phyloP scores from a whole-genome alignment of 2,888 invertebrate genomes.

The Drosophila maculinotata region DNA sequence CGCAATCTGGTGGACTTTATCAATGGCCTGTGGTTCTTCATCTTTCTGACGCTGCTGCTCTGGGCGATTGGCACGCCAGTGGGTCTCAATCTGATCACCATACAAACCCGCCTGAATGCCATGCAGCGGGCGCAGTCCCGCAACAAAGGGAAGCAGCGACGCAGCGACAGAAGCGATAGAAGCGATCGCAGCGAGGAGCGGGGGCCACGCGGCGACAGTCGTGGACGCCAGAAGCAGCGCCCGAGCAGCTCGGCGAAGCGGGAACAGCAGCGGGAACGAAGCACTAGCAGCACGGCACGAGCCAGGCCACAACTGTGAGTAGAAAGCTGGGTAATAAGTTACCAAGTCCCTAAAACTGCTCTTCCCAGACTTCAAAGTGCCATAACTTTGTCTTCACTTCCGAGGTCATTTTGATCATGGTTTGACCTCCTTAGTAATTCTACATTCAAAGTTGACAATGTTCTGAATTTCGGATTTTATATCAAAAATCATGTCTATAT shows the following conservation, averaged over 20 bases:
- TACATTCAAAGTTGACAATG: no score
- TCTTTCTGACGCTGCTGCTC: conserved; percentile 86
- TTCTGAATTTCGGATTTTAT: no score
- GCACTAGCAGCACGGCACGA: conserved; percentile 71
- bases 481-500: no score
- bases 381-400: no score
- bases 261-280: conserved; percentile 67
- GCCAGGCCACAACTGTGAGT: conserved; percentile 72
- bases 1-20: conserved; percentile 84
- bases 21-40: conserved; percentile 90
- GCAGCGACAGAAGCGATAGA: conserved; percentile 47
- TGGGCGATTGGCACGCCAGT: conserved; percentile 88
- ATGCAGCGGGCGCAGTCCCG: conserved; percentile 65
- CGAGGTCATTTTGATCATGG: no score
- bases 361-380: no score
- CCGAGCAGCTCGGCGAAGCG: conserved; percentile 51
- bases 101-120: conserved; percentile 80
- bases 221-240: conserved; percentile 59
- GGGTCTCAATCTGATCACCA: conserved; percentile 86
- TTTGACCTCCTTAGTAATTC: no score
- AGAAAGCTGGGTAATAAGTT: neutral
- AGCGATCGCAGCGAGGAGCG: conserved; percentile 44
- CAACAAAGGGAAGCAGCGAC: conserved; percentile 56
- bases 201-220: conserved; percentile 34
- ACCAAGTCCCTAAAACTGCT: no score